Evolutionary conservation across 37 sponge, comb jelly and placozoan genomes (phyloP), one percentile per base, ranked within the genome.

Genomic region (Hexactinellida sp.): DNA sequence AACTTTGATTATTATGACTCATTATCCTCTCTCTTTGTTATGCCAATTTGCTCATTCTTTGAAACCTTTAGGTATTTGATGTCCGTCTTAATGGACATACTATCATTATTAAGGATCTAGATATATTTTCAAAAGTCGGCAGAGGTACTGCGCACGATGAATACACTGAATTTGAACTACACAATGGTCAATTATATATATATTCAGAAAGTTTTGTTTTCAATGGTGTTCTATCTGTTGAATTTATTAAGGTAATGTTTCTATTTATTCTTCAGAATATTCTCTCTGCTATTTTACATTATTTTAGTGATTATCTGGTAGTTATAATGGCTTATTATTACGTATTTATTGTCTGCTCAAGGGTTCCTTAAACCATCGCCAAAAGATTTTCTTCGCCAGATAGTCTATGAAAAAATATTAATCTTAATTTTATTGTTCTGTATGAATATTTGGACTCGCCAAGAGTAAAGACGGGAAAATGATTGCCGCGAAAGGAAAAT

Each of bases 81-180:
- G 89, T 97, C 0, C 55, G 86, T 35, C 37, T 97, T 82, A 97
- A 97, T 54, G 38, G 54, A 0, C 85, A 90, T 54, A 89, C 85
- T 21, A 88, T 36, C 1, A 92, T 93, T 1, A 54, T 95, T 9
- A 54, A 55, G 23, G 87, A 89, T n/a, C 83, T 97, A 37, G 98
- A 97, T 84, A 94, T 97, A 37, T 95, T 93, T 54, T 51, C 89
- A 28, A 84, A 84, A 76, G 98, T 91, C 0, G 98, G 98, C 0
- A 84, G 84, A n/a, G 98, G 94, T 0, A 83, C 85, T 36, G 98
- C 98, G 0, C 91, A 93, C 47, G 98, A 97, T 25, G 94, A 92
- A 82, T 88, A 93, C 37, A 71, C 92, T 19, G 91, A 91, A 13
- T 97, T 97, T 85, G 87, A 83, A 5, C 76, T 97, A 37, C 54